Evolutionary conservation across 2,797 vertebrate species (phyloP).

Genomic region (Helostoma temminkii): DNA sequence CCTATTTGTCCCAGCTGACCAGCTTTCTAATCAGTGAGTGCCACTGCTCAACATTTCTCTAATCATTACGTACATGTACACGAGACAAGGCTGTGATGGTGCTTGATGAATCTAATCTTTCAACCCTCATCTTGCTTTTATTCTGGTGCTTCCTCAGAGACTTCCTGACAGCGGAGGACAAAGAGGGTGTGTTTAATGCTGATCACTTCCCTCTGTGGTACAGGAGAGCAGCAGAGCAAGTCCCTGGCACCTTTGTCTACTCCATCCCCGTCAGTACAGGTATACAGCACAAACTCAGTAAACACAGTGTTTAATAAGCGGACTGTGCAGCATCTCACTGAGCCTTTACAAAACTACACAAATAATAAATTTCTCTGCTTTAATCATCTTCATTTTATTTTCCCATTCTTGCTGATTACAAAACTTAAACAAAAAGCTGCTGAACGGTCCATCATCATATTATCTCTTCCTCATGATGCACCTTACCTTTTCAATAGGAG

Average conservation of each 20-base stretch:
- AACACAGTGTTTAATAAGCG: neutral
- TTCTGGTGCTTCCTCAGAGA: constrained; percentile 88
- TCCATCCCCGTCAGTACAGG: constrained; percentile 96
- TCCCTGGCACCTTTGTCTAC: constrained; percentile 96
- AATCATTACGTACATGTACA: constrained; percentile 53
- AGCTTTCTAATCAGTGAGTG: constrained; percentile 96
- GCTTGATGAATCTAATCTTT: constrained; percentile 55
- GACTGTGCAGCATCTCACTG: too few species aligned
- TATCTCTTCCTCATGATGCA: too few species aligned
- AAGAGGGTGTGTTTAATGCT: constrained; percentile 98
- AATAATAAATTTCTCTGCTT: too few species aligned
- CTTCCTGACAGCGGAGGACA: constrained; percentile 95
- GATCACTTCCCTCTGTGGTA: constrained; percentile 99
- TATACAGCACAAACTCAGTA: constrained; percentile 61
- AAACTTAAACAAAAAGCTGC: too few species aligned
- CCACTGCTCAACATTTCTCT: constrained; percentile 31
- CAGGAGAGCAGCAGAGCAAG: constrained; percentile 95
- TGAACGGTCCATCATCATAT: too few species aligned
- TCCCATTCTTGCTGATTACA: neutral
- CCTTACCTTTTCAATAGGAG: too few species aligned
- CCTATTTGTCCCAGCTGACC: constrained; percentile 93
- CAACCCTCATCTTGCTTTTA: constrained; percentile 38
- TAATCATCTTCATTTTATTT: too few species aligned
- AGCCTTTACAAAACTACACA: too few species aligned
- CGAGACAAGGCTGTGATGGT: constrained; percentile 9